These are phyloP conservation scores for Penaeus vannamei DNA, from an alignment of 1,140 invertebrate species.

Conservation along the genomic window DNA sequence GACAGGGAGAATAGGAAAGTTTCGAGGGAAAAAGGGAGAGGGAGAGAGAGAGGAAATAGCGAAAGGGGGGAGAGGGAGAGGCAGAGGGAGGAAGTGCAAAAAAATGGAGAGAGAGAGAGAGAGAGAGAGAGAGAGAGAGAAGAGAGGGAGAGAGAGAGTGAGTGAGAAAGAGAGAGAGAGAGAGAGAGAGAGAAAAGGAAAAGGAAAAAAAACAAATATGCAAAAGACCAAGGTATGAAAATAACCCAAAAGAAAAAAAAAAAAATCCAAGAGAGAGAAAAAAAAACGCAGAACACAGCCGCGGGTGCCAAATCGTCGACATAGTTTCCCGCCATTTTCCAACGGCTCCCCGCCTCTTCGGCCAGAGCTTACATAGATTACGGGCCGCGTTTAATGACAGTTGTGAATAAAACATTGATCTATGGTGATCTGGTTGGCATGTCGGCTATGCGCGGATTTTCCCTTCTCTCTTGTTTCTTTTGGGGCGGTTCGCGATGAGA, in stretches of 20 bases:
- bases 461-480: no score
- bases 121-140: conserved; percentile 8
- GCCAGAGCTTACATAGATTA: neutral
- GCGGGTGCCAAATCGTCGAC: neutral
- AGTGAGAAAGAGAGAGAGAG: neutral
- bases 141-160: neutral
- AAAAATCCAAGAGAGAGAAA: neutral
- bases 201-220: neutral
- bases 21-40: no score
- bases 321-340: neutral
- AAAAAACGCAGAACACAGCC: neutral
- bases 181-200: neutral
- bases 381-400: no score
- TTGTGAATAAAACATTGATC: no score
- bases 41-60: no score
- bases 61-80: no score
- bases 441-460: no score
- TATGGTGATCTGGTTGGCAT: no score
- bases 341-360: neutral
- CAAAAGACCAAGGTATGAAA: neutral
- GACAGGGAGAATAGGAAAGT: neutral
- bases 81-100: neutral
- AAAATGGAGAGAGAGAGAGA: neutral
- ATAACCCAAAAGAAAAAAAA: neutral
- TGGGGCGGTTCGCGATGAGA: no score